Base-by-base conservation (phyloP, 2,888 invertebrate genomes). In the Hermodice carunculata region DNA sequence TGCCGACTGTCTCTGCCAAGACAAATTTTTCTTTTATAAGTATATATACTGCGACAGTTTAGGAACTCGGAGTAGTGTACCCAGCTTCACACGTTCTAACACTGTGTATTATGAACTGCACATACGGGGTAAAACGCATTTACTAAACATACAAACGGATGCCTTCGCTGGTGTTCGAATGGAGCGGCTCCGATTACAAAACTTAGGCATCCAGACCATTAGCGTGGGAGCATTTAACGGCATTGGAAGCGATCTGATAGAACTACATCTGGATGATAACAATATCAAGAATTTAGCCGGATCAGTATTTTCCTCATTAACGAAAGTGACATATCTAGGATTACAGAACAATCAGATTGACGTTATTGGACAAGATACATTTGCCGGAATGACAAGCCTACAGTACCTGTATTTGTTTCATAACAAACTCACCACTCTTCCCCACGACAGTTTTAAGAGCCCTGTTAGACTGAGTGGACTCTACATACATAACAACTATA, bases 221-320 rank as follows among this genome's bases (percentile, higher is more conserved):
- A 51, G 60, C 19, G 59, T n/a, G 22, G 44, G 48, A 1, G 66
- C 63, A 11, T 69, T 69, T 43, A 43, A 53, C 28, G 66, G 69
- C 6, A 37, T 65, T 11, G 53, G 52, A 4, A n/a, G 29, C 1
- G 28, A 52, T 17, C 43, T 51, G 17, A 8, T 3, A 6, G 69
- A 69, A 29, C 60, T 69, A 5, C 69, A 69, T 40, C 52, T 69
- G 24, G 69, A 69, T 40, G 69, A 66, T 31, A 69, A 66, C 28
- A 46, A 52, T 28, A 59, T 69, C 34, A 37, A 28, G 37, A 8
- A 29, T 8, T 22, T 69, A n/a, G 57, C 61, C 5, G 22, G 11
- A 6, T 19, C 26, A 3, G 48, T 60, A 11, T 69, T 70, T 62
- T 19, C 29, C 14, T 40, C 48, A 1, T 42, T 70, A 22, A 5